Evolutionary conservation across 2,888 invertebrate genomes (phyloP).

Genomic region (Dryadula phaetusa): DNA sequence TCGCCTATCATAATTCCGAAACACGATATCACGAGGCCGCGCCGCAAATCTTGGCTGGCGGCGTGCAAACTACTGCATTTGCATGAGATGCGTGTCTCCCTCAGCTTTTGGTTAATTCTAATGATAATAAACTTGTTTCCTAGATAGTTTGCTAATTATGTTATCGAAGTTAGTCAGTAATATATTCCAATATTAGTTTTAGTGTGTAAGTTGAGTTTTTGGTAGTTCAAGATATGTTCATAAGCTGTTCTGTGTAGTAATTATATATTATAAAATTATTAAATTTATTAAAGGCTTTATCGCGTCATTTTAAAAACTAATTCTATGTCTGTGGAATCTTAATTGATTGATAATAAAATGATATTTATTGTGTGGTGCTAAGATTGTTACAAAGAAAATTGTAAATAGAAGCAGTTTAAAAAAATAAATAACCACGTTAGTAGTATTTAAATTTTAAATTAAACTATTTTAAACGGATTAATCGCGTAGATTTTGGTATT

Average conservation of each 20-base stretch:
- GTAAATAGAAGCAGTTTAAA: too few species aligned
- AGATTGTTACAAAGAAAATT: too few species aligned
- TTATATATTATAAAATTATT: too few species aligned
- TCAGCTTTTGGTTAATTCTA: conserved; percentile 40
- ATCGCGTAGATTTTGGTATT: too few species aligned
- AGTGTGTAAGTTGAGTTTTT: not conserved
- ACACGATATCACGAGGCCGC: conserved; percentile 65
- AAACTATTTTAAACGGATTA: too few species aligned
- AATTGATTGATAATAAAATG: too few species aligned
- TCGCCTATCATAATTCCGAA: conserved; percentile 66
- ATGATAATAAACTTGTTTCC: conserved; percentile 41
- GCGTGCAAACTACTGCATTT: conserved; percentile 58
- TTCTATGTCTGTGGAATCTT: too few species aligned
- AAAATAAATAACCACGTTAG: too few species aligned
- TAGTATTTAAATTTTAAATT: too few species aligned
- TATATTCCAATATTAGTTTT: conserved; percentile 21
- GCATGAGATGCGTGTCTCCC: conserved; percentile 42
- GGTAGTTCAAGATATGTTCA: not conserved
- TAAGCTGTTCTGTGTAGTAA: not conserved
- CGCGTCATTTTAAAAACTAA: too few species aligned
- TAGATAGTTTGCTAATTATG: conserved; percentile 35
- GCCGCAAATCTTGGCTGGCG: conserved; percentile 66
- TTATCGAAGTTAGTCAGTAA: conserved; percentile 20
- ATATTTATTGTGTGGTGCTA: too few species aligned
- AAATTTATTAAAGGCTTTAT: too few species aligned